phyloP scores from a whole-genome alignment of 2,888 invertebrate species.

The Drosophila longiperda region DNA sequence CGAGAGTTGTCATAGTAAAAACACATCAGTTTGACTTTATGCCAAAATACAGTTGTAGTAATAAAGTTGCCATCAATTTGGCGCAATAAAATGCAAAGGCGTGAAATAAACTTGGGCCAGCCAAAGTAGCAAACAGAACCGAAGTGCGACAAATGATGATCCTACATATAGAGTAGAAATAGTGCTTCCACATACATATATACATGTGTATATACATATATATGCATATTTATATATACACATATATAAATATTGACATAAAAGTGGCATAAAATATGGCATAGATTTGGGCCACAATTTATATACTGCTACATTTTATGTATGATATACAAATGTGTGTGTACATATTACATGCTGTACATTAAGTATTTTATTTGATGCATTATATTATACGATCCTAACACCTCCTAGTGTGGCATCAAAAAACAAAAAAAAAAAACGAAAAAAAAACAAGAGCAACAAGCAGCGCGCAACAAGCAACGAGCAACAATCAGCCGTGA shows the following conservation, averaged over 20 bases:
- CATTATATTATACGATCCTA: constrained; percentile 3
- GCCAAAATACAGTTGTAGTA: constrained; percentile 62
- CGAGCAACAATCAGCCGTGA: constrained; percentile 15
- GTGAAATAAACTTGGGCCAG: constrained; percentile 44
- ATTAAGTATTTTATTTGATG: not conserved
- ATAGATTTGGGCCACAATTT: constrained; percentile 9
- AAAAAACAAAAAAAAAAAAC: too few species aligned
- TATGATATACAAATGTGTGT: not conserved
- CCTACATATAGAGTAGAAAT: not conserved
- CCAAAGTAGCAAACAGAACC: not conserved
- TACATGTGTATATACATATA: not conserved
- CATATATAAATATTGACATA: constrained; percentile 14
- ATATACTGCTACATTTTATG: not conserved
- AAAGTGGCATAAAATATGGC: constrained; percentile 22
- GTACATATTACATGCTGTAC: not conserved
- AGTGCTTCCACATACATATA: not conserved
- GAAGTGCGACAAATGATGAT: constrained; percentile 6
- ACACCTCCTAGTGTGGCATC: not conserved
- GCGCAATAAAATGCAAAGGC: constrained; percentile 49
- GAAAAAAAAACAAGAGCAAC: not conserved
- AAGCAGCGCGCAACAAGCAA: constrained; percentile 1
- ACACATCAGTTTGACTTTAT: constrained; percentile 49
- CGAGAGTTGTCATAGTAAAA: constrained; percentile 2
- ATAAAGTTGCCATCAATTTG: constrained; percentile 67
- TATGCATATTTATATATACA: not conserved